phyloP scores from a whole-genome alignment of 2,888 invertebrate genomes.

The Axea sp. region DNA sequence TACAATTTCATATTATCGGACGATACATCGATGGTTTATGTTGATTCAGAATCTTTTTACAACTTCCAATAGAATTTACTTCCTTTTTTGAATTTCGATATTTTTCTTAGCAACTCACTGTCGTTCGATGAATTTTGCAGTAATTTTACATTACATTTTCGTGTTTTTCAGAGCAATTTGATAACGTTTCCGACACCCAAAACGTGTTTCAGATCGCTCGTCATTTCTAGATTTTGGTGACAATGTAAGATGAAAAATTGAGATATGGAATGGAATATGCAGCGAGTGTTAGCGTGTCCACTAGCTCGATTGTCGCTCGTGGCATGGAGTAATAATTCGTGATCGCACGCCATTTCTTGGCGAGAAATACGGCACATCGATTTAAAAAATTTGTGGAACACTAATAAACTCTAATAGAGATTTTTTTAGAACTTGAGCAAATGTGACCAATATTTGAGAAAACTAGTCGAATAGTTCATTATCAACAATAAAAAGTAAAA shows the following conservation, averaged over 20 bases:
- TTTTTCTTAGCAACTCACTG: conserved; percentile 13
- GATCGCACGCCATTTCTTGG: conserved; percentile 39
- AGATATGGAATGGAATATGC: conserved; percentile 52
- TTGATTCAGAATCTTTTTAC: conserved; percentile 6
- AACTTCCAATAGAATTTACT: conserved; percentile 1
- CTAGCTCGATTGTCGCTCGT: conserved; percentile 34
- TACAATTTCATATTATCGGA: too few species aligned
- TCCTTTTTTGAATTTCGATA: conserved; percentile 17
- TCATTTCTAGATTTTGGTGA: conserved; percentile 58
- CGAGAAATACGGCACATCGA: conserved; percentile 38
- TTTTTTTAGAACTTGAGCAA: conserved; percentile 25
- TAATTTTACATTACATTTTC: conserved; percentile 41
- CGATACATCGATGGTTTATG: too few species aligned
- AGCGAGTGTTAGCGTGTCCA: conserved; percentile 47
- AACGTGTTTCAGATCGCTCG: conserved; percentile 47
- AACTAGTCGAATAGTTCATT: too few species aligned
- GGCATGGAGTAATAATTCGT: conserved; percentile 39
- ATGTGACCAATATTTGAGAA: conserved; percentile 35
- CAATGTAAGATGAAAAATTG: conserved; percentile 59
- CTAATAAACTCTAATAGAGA: conserved; percentile 21
- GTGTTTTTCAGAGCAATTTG: conserved; percentile 44
- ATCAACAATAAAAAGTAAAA: too few species aligned
- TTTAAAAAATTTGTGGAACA: conserved; percentile 13
- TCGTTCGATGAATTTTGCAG: conserved; percentile 35
- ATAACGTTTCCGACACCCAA: conserved; percentile 26